phyloP scores from a whole-genome alignment of 2,113 vertebrate species.

The Pavo muticus region DNA sequence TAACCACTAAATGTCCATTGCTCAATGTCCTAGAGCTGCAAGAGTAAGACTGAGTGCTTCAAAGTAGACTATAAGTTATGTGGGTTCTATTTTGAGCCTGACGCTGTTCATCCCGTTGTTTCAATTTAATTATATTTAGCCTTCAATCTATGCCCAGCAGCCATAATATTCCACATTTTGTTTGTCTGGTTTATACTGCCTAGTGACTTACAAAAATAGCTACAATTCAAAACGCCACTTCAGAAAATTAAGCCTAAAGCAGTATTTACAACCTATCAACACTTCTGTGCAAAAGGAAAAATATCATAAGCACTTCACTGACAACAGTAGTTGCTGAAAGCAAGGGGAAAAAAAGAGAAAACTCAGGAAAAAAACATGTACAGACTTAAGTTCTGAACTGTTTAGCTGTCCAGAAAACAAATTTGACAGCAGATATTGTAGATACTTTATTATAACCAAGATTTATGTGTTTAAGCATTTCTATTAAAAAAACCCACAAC shows the following conservation, averaged over 20 bases:
- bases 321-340: constrained; percentile 21
- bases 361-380: not conserved
- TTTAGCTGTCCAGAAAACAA: not conserved
- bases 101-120: constrained; percentile 53
- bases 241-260: constrained; percentile 48
- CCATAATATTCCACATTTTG: constrained; percentile 45
- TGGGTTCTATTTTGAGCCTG: constrained; percentile 27
- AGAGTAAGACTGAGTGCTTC: not conserved
- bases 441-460: not conserved
- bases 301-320: not conserved
- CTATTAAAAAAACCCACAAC: not conserved
- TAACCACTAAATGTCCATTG: not conserved
- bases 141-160: constrained; percentile 26
- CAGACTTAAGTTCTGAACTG: not conserved
- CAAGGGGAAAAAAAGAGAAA: not conserved
- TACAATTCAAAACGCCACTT: constrained; percentile 32
- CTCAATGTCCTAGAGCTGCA: not conserved
- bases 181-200: constrained; percentile 13
- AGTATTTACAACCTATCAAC: not conserved
- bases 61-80: not conserved
- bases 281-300: not conserved
- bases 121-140: constrained; percentile 52
- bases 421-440: not conserved
- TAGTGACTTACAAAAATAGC: constrained; percentile 47
- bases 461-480: not conserved